These are phyloP conservation scores for Steatocranus sp. DNA, from an alignment of 2,797 vertebrate genomes.

Conservation along the genomic window DNA sequence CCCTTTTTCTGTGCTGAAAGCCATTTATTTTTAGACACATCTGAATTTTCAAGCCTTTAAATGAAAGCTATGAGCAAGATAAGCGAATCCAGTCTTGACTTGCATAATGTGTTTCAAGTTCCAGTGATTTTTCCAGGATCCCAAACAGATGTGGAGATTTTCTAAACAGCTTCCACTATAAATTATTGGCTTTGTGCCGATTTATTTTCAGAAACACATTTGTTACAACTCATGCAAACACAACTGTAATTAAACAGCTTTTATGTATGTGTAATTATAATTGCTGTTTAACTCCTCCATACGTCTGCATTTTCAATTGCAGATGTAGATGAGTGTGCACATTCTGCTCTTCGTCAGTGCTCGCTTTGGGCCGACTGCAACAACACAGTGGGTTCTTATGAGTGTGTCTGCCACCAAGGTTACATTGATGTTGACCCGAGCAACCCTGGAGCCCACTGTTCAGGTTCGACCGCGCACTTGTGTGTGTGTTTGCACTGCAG, in stretches of 20 bases:
- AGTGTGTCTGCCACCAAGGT: slow-evolving; percentile 60
- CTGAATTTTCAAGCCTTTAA: background rate
- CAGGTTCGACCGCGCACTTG: slow-evolving; percentile 23
- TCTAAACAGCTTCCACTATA: background rate
- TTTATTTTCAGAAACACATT: background rate
- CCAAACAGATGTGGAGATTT: background rate
- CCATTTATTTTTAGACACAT: background rate
- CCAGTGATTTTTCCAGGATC: background rate
- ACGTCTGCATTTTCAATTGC: background rate
- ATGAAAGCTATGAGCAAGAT: background rate
- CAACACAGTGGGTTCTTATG: slow-evolving; percentile 70
- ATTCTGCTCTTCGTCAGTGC: slow-evolving; percentile 53
- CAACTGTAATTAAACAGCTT: background rate
- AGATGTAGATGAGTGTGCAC: slow-evolving; percentile 74
- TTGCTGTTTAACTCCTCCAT: background rate
- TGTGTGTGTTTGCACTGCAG: background rate
- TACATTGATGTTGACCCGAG: slow-evolving; percentile 41
- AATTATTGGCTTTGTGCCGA: too few species aligned
- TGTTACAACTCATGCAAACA: background rate
- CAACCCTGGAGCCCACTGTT: slow-evolving; percentile 55
- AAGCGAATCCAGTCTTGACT: background rate
- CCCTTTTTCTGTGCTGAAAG: background rate
- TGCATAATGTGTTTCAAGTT: background rate
- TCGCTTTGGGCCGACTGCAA: slow-evolving; percentile 52
- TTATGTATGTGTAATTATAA: background rate